phyloP scores from a whole-genome alignment of 1,140 invertebrate species.

The Trigoniulus corallinus region DNA sequence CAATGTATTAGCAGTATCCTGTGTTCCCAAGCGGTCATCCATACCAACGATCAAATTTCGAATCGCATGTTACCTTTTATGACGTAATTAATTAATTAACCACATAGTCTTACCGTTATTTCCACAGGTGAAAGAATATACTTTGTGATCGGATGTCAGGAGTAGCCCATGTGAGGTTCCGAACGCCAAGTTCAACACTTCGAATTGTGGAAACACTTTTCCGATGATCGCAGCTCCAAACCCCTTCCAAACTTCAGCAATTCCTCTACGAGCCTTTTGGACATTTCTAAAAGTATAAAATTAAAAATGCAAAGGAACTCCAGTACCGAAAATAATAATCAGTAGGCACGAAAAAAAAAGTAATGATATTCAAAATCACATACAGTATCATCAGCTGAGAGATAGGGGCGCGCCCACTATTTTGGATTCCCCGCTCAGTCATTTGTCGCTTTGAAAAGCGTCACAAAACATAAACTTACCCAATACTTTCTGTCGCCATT shows the following conservation, averaged over 20 bases:
- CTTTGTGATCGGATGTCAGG: background rate
- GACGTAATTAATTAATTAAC: background rate
- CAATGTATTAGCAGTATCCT: too few relatives aligned
- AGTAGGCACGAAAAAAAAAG: too few relatives aligned
- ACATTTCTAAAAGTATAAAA: too few relatives aligned
- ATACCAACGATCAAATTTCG: background rate
- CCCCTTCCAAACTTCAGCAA: background rate
- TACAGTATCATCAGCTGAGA: too few relatives aligned
- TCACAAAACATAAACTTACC: too few relatives aligned
- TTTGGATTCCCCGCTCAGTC: too few relatives aligned
- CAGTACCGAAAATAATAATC: too few relatives aligned
- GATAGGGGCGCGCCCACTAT: too few relatives aligned
- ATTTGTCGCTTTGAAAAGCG: too few relatives aligned
- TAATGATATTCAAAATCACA: too few relatives aligned
- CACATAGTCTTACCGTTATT: background rate
- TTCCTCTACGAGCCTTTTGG: background rate
- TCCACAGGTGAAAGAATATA: background rate
- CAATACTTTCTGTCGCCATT: too few relatives aligned
- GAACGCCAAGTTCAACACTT: background rate
- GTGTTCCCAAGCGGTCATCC: background rate
- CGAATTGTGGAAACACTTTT: background rate
- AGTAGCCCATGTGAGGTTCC: background rate
- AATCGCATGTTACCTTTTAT: background rate
- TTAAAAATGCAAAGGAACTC: too few relatives aligned
- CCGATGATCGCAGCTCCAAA: background rate